Base-by-base conservation (phyloP, 1,140 invertebrate genomes). In the Asbolus verrucosus region DNA sequence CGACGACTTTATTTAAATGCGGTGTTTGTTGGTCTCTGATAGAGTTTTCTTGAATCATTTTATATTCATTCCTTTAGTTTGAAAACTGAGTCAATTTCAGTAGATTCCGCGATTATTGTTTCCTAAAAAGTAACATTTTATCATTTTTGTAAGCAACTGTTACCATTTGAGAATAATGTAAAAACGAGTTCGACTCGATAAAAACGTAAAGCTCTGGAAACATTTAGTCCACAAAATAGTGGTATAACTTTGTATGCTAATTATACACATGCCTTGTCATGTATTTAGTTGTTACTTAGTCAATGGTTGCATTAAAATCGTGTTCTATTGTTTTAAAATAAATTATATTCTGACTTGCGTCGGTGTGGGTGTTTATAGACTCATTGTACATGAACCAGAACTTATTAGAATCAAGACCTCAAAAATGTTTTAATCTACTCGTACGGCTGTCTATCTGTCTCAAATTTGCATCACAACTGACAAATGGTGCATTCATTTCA, bases 261-360 rank as follows among this genome's bases (percentile, higher is more conserved):
- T 79, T 79, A 62, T 74, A 79, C 76, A 78, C 74, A 78, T 77
- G 77, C 75, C 77, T 59, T 77, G 78, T 78, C 78, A 79, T 79
- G 77, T 79, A 78, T 76, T 77, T 76, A 75, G 77, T 74, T 77
- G 77, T 79, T 74, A 73, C 73, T 73, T 76, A 70, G 76, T 74
- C 77, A 75, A 78, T 79, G 74, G 73, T 77, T 78, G 75, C 75
- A 79, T 78, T 79, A 78, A 78, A 73, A 75, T 73, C 78, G 73
- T 79, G 78, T 79, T 75, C 78, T 77, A 79, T 79, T 79, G 78
- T 79, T 77, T 78, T 72, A 75, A 79, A 79, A 79, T 79, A 79
- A 79, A 79, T 78, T 77, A 76, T 76, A 77, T 75, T 79, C 75
- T 66, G 72, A 66, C 62, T 69, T 70, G 66, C 72, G 63, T 71